Percentiles rank a stretch among this genome's conserved stretches.
Evolutionary conservation across 2,113 vertebrate species (phyloP).

Genomic region (Halcyon malimbica): DNA sequence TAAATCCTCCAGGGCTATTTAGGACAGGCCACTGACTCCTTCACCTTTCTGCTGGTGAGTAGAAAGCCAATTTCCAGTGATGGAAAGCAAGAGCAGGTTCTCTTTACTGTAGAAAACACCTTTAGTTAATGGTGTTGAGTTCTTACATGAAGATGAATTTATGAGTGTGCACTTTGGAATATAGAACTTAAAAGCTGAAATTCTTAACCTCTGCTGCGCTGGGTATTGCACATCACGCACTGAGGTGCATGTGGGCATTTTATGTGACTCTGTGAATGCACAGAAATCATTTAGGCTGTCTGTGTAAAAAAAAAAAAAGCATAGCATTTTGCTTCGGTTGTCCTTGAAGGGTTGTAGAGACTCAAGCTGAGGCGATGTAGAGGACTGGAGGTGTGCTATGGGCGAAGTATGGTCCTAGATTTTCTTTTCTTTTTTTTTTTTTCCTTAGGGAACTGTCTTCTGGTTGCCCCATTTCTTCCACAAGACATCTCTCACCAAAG

Average conservation of each 20-base stretch:
- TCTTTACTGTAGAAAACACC: not conserved
- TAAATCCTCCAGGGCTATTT: not conserved
- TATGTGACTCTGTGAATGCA: not conserved
- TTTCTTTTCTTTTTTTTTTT: not conserved
- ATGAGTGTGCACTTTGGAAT: slow-evolving; percentile 7
- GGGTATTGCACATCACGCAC: not conserved
- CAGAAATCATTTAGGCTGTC: not conserved
- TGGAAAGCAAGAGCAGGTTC: slow-evolving; percentile 47
- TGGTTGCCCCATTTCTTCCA: not conserved
- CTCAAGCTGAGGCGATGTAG: not conserved
- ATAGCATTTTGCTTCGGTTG: not conserved
- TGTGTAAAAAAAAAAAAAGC: not conserved
- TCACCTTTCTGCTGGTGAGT: not conserved
- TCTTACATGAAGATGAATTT: not conserved
- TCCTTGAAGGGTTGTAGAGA: not conserved
- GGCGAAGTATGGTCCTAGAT: not conserved
- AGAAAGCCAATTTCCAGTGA: not conserved
- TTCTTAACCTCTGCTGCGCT: not conserved
- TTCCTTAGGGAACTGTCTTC: not conserved
- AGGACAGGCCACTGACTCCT: not conserved
- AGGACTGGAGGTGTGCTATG: not conserved
- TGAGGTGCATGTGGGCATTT: not conserved
- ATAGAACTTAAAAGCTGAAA: not conserved
- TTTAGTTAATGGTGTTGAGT: not conserved
- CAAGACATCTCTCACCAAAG: not conserved